Percentiles rank a stretch among this genome's conserved stretches.
Conservation (phyloP, 2,113 vertebrate species). For the Anseranas semipalmata region DNA sequence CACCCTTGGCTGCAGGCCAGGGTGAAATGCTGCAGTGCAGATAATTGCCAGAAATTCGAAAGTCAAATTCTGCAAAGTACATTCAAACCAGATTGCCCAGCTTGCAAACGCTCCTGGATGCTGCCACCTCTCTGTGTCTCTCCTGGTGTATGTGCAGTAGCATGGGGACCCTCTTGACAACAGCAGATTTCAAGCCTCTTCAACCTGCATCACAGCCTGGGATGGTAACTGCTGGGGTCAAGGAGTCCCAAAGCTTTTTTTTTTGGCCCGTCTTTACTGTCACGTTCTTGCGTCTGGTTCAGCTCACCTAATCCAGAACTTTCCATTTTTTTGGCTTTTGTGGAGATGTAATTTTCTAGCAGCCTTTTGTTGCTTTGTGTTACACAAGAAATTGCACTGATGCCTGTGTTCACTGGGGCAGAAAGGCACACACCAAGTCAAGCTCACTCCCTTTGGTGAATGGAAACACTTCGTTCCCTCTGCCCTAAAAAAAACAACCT, state of each 20-base stretch:
- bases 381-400: background rate
- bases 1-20: background rate
- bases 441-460: background rate
- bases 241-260: background rate
- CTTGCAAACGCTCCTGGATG: background rate
- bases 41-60: background rate
- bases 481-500: background rate
- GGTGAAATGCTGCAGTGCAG: background rate
- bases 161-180: background rate
- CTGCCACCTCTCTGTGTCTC: fast-evolving
- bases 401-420: background rate
- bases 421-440: background rate
- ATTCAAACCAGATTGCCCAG: background rate
- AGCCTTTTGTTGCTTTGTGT: background rate
- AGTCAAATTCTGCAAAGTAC: background rate
- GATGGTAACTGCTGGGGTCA: background rate
- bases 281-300: background rate
- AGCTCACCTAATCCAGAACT: background rate
- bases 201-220: background rate
- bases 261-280: background rate
- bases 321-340: background rate
- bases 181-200: background rate
- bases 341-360: background rate
- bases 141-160: fast-evolving
- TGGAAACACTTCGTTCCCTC: background rate